A percentile compares a stretch with the other conserved stretches of the same genome.
Evolutionary conservation across 2,113 vertebrate genomes (phyloP).

Genomic region (Gallinago jamesoni): DNA sequence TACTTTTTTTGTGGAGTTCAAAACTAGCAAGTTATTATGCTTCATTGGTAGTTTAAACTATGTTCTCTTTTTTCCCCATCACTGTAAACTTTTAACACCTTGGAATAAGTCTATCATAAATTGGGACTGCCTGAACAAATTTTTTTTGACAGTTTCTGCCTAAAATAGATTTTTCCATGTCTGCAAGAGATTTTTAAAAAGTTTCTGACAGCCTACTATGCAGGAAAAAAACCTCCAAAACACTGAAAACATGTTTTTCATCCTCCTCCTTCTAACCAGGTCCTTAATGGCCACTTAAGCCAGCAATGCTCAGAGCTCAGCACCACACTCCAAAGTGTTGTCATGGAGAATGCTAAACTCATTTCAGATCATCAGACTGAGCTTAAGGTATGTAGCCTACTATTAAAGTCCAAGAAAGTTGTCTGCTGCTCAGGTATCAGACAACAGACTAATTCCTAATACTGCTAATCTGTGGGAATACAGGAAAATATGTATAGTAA

Average conservation of each 20-base stretch:
- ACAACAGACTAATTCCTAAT: background rate
- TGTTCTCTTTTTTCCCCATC: background rate
- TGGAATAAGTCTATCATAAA: background rate
- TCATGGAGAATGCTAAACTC: conserved; percentile 67
- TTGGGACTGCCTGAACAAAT: background rate
- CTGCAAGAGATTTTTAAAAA: background rate
- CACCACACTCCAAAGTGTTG: conserved; percentile 48
- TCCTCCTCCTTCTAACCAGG: conserved; percentile 30
- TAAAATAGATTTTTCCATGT: background rate
- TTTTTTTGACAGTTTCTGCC: background rate
- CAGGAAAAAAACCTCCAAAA: background rate
- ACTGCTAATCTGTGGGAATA: background rate
- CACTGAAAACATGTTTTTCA: background rate
- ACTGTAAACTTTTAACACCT: background rate
- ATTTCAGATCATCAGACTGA: conserved; percentile 59
- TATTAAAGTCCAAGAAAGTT: background rate
- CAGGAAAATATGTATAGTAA: background rate
- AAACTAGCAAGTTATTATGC: background rate
- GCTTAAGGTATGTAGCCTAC: conserved; percentile 60
- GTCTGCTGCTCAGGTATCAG: background rate
- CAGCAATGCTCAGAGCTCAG: conserved; percentile 71
- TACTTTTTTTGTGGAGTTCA: background rate
- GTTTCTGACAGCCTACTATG: background rate
- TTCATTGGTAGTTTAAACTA: background rate
- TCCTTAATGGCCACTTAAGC: conserved; percentile 68